Evolutionary conservation across 2,888 invertebrate species (phyloP).

Genomic region (Alloscopus bannaensis): DNA sequence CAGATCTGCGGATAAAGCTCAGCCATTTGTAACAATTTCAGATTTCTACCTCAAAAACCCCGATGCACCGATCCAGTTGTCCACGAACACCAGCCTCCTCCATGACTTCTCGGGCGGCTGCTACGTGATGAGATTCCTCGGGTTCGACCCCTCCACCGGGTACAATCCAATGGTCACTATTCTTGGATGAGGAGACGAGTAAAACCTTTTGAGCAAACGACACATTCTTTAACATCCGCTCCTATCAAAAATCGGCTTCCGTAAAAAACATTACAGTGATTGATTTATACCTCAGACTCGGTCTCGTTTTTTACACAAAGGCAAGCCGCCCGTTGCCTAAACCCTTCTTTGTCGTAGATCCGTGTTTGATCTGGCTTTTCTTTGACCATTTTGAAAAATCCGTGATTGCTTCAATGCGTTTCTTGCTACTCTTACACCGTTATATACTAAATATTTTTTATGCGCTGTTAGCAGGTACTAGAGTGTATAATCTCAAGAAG

Average conservation of each 20-base stretch:
- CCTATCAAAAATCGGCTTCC: too few species aligned
- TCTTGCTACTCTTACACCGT: too few species aligned
- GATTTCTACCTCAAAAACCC: slow-evolving; percentile 97
- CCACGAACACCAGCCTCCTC: slow-evolving; percentile 98
- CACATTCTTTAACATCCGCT: too few species aligned
- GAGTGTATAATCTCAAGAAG: slow-evolving; percentile 16
- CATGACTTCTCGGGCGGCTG: slow-evolving; percentile 93
- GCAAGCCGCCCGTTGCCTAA: slow-evolving; percentile 95
- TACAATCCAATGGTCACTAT: slow-evolving; percentile 86
- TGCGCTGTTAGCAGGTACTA: slow-evolving; percentile 13
- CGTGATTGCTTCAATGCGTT: too few species aligned
- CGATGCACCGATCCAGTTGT: slow-evolving; percentile 90
- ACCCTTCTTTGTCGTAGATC: slow-evolving; percentile 97
- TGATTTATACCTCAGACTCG: slow-evolving; percentile 87
- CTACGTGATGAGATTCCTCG: slow-evolving; percentile 87
- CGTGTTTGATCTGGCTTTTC: slow-evolving; percentile 96
- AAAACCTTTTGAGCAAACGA: slow-evolving; percentile 49
- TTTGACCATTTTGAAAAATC: slow-evolving; percentile 86
- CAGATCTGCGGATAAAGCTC: background rate
- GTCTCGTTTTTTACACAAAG: slow-evolving; percentile 94
- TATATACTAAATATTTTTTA: background rate
- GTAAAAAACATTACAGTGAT: too few species aligned
- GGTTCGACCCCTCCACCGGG: slow-evolving; percentile 91
- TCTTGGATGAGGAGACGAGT: slow-evolving; percentile 89
- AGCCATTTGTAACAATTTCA: too few species aligned